Base-by-base conservation (phyloP, 2,113 vertebrate species). In the Calyptomena viridis region DNA sequence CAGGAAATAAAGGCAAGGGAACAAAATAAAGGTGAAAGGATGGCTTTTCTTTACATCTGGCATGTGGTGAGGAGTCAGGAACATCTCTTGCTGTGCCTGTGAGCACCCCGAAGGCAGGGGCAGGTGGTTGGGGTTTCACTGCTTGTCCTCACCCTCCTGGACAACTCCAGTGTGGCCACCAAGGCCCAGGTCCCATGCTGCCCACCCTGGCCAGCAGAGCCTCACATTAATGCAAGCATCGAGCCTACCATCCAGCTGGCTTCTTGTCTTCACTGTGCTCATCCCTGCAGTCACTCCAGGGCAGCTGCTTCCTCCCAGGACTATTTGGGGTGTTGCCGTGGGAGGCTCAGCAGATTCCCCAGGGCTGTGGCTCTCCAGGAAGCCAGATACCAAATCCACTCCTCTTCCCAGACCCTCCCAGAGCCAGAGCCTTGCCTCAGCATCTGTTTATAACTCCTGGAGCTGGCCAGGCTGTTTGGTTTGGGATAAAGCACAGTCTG, bases 381-480 rank as follows among this genome's bases (percentile, higher is more conserved):
- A 97, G 86, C 81, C 91, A 90, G 96, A 96, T 96, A 96, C 87
- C 88, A 89, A 85, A 89, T 73, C 87, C 67, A 85, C 86, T 72
- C 77, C 93, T 44, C 96, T 95, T 97, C 84, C 90, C 83, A 96
- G 93, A 55, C 94, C 64, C 94, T 92, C 96, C 96, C 94, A 94
- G 86, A 84, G 63, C 88, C 74, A 47, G 75, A 81, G 58, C 59
- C 59, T 92, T 74, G 58, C 93, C 95, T 97, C 95, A 96, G 93
- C 94, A 95, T 95, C 93, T 96, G 92, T 90, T 97, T 95, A 96
- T 97, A 97, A 93, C 94, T 82, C 31, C 67, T 82, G 91, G 93
- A 95, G 62, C 39, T 68, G 77, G 77, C 71, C 60, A 37, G 84
- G 87, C 93, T 97, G 95, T 97, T 97, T 97, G 87, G 89, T 95